A percentile compares a stretch with the other conserved stretches of the same genome.
These are phyloP conservation scores for Podarcis lilfordi DNA, from an alignment of 2,797 vertebrate species.

Conservation along the genomic window DNA sequence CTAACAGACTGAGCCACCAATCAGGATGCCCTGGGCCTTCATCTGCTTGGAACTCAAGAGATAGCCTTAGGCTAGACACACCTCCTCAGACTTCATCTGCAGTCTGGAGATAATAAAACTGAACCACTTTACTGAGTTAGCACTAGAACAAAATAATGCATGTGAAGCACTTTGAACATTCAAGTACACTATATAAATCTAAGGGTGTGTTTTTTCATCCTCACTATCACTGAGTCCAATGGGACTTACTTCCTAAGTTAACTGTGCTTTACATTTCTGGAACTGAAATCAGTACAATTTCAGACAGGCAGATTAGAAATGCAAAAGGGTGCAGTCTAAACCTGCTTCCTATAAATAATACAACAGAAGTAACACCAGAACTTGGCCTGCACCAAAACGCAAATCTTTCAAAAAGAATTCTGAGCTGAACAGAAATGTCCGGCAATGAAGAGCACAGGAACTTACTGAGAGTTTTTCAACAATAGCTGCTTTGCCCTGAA, in stretches of 20 bases:
- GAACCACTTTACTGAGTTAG: no score
- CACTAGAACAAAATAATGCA: no score
- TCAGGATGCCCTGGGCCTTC: no score
- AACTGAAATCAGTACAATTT: neutral
- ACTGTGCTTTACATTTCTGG: neutral
- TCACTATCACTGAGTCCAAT: neutral
- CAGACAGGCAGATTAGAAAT: neutral
- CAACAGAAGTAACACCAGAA: neutral
- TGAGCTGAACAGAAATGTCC: neutral
- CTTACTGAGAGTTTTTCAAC: constrained; percentile 97
- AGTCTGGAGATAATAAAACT: no score
- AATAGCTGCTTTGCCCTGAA: constrained; percentile 96
- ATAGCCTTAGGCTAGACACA: no score
- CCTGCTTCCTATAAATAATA: neutral
- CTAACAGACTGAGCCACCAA: no score
- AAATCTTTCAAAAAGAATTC: neutral
- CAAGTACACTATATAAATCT: no score
- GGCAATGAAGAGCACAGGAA: constrained; percentile 42
- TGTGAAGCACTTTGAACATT: no score
- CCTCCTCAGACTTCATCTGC: no score
- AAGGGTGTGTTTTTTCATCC: no score
- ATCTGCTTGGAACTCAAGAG: no score
- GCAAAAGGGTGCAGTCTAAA: no score
- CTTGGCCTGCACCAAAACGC: neutral
- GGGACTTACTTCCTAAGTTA: neutral